phyloP scores from a whole-genome alignment of 2,888 invertebrate genomes.

The Xylophagus ater region DNA sequence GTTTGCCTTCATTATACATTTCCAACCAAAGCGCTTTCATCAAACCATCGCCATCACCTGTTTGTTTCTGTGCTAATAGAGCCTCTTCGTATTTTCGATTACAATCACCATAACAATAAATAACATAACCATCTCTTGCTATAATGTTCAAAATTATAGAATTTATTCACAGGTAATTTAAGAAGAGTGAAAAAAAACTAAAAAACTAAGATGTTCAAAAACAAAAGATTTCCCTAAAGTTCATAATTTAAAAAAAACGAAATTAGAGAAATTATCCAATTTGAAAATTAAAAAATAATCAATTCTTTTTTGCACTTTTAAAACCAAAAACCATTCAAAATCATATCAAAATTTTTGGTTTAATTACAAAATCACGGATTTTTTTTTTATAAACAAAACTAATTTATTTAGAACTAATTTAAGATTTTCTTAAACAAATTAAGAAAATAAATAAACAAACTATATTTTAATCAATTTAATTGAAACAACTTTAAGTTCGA shows the following conservation, averaged over 20 bases:
- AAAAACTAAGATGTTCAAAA: no score
- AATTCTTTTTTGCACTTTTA: no score
- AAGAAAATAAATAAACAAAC: no score
- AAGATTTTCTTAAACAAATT: no score
- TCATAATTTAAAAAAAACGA: no score
- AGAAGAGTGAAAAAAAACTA: conserved; percentile 10
- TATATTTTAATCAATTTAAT: no score
- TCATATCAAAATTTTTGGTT: neutral
- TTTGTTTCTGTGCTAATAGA: conserved; percentile 35
- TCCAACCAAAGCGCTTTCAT: conserved; percentile 42
- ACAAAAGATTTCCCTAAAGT: no score
- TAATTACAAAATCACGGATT: neutral
- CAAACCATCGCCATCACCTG: conserved; percentile 41
- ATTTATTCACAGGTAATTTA: conserved; percentile 5
- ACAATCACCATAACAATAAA: conserved; percentile 41
- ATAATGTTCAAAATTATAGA: conserved; percentile 15
- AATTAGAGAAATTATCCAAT: no score
- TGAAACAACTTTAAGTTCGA: no score
- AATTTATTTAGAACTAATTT: no score
- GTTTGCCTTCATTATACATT: conserved; percentile 34
- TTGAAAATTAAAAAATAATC: no score
- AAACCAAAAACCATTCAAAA: no score
- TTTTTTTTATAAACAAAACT: neutral
- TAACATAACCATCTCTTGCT: conserved; percentile 40
- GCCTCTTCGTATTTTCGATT: conserved; percentile 40